Evolutionary conservation across 2,888 invertebrate genomes (phyloP), one percentile per base, ranked within the genome.

Genomic region (Idaea dimidiata): DNA sequence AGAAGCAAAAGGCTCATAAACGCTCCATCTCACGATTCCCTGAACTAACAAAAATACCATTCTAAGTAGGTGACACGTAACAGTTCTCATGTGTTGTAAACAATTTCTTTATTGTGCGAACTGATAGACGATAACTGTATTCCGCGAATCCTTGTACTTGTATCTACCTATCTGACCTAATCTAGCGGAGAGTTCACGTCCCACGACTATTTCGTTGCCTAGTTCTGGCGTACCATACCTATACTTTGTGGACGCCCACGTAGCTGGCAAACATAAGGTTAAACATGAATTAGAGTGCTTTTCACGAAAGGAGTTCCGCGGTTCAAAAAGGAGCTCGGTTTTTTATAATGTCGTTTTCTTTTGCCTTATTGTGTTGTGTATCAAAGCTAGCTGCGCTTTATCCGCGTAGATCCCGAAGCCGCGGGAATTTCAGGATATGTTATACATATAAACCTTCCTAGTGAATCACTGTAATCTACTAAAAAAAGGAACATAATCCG

Each of bases 41-140:
- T 10, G 43, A 43, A 43, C 43, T 43, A 43, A 43, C 43, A 43
- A 43, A 43, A 43, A 43, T 43, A 43, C 43, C 43, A 43, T 43
- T 43, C 43, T 43, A 43, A 43, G 10, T 43, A 10, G 43, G 43
- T 43, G 43, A 43, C 32, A 32, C 43, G 43, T 43, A 43, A 43
- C 43, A 43, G 43, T 56, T 17, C 18, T 17, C 17, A 18, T 56
- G 17, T 14, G 56, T 14, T 43, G 58, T 18, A 61, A 62, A 66
- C 59, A 65, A 63, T 66, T 66, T 69, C 71, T 66, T 61, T 66
- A 67, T 63, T 63, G 63, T 65, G 60, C 43, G 62, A 60, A 62
- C 60, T 61, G 69, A 69, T 69, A 69, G 64, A 65, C 55, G 69
- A 69, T 69, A 69, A 69, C 62, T 24, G 14, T 43, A 43, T 43